Conservation (phyloP, 2,113 vertebrate species). For the Hypomesus transpacificus region DNA sequence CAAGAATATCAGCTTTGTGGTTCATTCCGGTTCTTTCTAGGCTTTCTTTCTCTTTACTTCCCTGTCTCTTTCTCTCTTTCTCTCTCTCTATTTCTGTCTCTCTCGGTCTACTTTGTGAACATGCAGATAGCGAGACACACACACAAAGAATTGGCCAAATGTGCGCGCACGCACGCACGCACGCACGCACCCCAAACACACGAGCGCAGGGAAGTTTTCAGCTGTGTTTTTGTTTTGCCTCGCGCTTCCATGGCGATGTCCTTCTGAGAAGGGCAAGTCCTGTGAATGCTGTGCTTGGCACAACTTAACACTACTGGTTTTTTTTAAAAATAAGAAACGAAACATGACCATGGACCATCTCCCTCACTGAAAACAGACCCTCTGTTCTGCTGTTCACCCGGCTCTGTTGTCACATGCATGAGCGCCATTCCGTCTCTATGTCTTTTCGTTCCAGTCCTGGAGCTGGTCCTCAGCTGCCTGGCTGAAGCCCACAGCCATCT, state of each 20-base stretch:
- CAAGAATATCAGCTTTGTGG: neutral
- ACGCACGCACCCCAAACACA: neutral
- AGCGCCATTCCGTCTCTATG: neutral
- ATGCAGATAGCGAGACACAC: neutral
- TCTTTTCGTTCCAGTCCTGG: neutral
- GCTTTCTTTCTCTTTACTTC: neutral
- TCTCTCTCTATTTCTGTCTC: neutral
- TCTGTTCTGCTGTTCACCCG: neutral
- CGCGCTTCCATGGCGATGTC: constrained; percentile 8
- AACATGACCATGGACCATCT: neutral
- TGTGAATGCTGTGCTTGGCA: constrained; percentile 6
- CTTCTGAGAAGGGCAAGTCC: neutral
- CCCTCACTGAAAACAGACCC: neutral
- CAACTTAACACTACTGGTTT: neutral
- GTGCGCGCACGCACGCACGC: neutral
- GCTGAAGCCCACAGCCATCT: neutral
- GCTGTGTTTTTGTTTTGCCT: constrained; percentile 15
- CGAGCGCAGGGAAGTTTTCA: neutral
- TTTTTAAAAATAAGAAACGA: neutral
- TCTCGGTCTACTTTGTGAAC: neutral
- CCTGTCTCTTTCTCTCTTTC: neutral
- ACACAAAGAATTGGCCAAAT: neutral
- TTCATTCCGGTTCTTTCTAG: neutral
- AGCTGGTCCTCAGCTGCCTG: neutral
- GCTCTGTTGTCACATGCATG: neutral